phyloP scores from a whole-genome alignment of 2,797 vertebrate genomes.

The Florisuga fusca region DNA sequence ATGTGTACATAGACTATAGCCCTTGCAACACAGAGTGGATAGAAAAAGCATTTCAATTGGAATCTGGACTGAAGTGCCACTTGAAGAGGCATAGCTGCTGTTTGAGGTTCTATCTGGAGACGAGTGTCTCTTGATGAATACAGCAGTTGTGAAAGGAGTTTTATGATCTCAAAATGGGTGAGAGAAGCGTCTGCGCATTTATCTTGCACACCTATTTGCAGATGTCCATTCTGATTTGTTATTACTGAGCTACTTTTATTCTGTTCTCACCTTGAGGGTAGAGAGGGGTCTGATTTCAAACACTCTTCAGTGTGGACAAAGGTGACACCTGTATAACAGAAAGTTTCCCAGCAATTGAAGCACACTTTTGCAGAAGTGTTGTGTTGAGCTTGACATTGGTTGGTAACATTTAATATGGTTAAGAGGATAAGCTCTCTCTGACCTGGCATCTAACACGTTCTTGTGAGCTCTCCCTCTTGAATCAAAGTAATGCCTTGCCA shows the following conservation, averaged over 20 bases:
- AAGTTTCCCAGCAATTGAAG: background rate
- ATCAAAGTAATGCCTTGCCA: background rate
- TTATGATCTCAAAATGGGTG: background rate
- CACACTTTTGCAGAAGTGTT: background rate
- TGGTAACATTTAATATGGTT: constrained; percentile 5
- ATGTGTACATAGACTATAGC: background rate
- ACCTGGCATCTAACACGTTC: background rate
- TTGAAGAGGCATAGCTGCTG: background rate
- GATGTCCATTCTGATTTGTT: background rate
- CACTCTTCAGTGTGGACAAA: background rate
- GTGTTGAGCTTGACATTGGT: background rate
- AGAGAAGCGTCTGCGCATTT: background rate
- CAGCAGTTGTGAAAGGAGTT: background rate
- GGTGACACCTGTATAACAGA: background rate
- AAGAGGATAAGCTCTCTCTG: constrained; percentile 2
- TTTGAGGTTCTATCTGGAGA: background rate
- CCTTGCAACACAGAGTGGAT: background rate
- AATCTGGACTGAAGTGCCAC: background rate
- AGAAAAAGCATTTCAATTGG: background rate
- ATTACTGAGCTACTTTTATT: constrained; percentile 6
- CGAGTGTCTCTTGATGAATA: background rate
- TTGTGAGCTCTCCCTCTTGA: background rate
- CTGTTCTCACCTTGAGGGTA: background rate
- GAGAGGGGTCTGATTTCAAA: background rate
- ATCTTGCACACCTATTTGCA: background rate